Evolutionary conservation across 1,140 invertebrate species (phyloP), one percentile per base, ranked within the genome.

Genomic region (Drosophila orosa): DNA sequence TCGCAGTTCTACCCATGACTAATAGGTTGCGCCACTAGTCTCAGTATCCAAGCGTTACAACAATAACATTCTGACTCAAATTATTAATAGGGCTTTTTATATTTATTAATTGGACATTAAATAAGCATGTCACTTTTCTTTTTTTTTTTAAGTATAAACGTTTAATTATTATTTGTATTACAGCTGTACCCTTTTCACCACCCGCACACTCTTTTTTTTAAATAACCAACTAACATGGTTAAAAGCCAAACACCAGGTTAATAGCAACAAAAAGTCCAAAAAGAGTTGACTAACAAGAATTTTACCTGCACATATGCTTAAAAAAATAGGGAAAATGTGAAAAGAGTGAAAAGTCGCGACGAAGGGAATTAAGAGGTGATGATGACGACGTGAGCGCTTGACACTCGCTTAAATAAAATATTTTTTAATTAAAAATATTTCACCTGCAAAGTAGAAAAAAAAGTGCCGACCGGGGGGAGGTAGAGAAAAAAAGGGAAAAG

Each of bases 401-500:
- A 80, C 76, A 84, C 52, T 72, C 76, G 80, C 84, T 89, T 84
- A 89, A 87, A 87, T 89, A 87, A 83, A 87, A 89, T 77, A 89
- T 84, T 84, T 80, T 86, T 87, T 89, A 87, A 87, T 87, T 87
- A 87, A 87, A 87, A 87, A 87, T 89, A 87, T 87, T 87, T 87
- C 76, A 89, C 84, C 84, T 87, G 84, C 76, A 71, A 72, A 58
- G 57, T 54, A 19, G 45, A 42, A 48, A 47, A 76, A 56, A 78
- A 72, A 58, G 24, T 39, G 29, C 15, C 55, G 29, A 60, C 31
- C 8, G 27, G 44, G 48, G 29, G 13, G 31, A 10, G 17, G 6
- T 12, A 13, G 13, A 40, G 48, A 45, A 50, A 58, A 61, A 74
- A 47, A 19, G 12, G 17, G 50, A 77, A 48, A 77, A 77, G 48